Conservation (phyloP, 2,113 vertebrate species). For the Shinisaurus crocodilurus region DNA sequence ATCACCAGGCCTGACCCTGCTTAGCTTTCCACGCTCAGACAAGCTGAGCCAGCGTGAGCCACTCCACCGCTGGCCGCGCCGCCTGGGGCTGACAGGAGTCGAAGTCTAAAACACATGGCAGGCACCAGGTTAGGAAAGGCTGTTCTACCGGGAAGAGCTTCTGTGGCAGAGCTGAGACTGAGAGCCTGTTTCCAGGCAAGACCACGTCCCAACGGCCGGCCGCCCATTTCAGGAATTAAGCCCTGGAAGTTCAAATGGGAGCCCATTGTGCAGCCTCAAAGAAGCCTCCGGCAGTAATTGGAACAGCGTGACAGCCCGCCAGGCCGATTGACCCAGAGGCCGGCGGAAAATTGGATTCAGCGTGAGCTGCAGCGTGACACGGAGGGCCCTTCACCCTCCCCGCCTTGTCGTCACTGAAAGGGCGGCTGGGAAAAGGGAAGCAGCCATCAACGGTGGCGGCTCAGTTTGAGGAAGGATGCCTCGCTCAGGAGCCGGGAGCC, state of each 20-base stretch:
- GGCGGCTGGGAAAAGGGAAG: not conserved
- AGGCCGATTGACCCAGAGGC: not conserved
- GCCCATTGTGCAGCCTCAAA: not conserved
- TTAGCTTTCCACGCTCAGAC: no score
- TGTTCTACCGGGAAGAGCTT: not conserved
- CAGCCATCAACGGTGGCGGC: not conserved
- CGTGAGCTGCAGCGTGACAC: not conserved
- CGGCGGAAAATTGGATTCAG: conserved; percentile 10
- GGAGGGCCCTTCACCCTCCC: fast-evolving
- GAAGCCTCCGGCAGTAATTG: not conserved
- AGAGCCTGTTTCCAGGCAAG: not conserved
- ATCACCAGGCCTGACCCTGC: no score
- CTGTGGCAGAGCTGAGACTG: fast-evolving
- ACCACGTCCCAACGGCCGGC: fast-evolving
- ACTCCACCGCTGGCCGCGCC: no score
- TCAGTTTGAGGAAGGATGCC: not conserved
- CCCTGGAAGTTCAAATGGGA: not conserved
- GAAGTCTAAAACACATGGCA: not conserved
- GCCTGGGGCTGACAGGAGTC: not conserved
- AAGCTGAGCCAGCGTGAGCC: no score
- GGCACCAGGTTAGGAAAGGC: no score
- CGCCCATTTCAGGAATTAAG: not conserved
- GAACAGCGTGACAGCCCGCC: not conserved
- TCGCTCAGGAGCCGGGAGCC: not conserved
- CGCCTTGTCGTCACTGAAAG: not conserved